These are phyloP conservation scores for Parascotia fuliginaria DNA, from an alignment of 2,888 invertebrate species.

Conservation along the genomic window DNA sequence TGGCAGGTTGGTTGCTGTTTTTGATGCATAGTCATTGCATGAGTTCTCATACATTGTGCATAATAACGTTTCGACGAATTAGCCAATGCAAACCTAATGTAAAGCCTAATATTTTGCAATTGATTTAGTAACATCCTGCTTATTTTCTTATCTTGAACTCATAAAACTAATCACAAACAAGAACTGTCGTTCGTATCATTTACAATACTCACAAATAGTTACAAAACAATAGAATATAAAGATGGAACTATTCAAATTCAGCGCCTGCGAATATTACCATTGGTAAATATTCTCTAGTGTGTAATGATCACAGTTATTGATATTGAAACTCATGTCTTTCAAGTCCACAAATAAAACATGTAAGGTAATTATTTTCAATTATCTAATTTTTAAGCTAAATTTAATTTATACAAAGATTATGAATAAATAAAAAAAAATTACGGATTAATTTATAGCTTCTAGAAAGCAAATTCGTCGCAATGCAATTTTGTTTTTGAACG, in stretches of 20 bases:
- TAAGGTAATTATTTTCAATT: too few species aligned
- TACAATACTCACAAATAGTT: too few species aligned
- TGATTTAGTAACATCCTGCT: constrained; percentile 58
- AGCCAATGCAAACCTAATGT: constrained; percentile 38
- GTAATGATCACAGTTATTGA: too few species aligned
- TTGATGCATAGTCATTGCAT: constrained; percentile 35
- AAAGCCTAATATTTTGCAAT: constrained; percentile 43
- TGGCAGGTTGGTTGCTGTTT: constrained; percentile 1
- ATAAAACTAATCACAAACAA: constrained; percentile 19
- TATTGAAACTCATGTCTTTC: too few species aligned
- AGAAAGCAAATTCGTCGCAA: too few species aligned
- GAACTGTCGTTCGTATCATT: constrained; percentile 23
- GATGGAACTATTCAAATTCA: constrained; percentile 50
- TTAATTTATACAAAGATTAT: too few species aligned
- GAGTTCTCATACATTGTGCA: constrained; percentile 49
- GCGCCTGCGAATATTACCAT: constrained; percentile 37
- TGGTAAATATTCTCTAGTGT: constrained; percentile 4
- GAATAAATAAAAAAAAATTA: too few species aligned
- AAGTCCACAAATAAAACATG: too few species aligned
- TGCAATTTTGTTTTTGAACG: too few species aligned
- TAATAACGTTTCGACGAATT: constrained; percentile 46
- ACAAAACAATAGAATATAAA: constrained; percentile 60
- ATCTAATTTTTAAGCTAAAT: too few species aligned
- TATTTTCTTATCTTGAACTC: constrained; percentile 17
- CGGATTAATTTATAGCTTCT: too few species aligned